A percentile compares a stretch with the other conserved stretches of the same genome.
These are phyloP conservation scores for Drosophila percnosoma DNA, from an alignment of 2,888 invertebrate species.

Conservation along the genomic window DNA sequence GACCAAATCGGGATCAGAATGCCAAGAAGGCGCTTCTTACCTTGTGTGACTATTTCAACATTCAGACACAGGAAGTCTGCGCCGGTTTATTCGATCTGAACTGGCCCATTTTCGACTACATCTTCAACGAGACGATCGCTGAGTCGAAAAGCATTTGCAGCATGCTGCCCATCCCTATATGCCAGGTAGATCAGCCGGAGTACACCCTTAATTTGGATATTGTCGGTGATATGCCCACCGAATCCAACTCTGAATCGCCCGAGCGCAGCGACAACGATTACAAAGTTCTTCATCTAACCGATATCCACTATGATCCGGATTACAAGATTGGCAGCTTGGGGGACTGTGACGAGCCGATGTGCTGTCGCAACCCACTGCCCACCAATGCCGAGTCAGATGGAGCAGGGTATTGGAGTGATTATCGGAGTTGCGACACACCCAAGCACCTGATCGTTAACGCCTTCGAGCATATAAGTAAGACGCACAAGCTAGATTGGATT, in stretches of 20 bases:
- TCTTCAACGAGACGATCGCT: slow-evolving; percentile 85
- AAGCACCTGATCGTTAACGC: slow-evolving; percentile 89
- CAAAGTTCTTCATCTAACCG: slow-evolving; percentile 81
- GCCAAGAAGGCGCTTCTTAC: slow-evolving; percentile 84
- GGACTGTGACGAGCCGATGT: slow-evolving; percentile 90
- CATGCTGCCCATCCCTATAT: slow-evolving; percentile 79
- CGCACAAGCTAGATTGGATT: slow-evolving; percentile 88
- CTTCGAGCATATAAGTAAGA: slow-evolving; percentile 87
- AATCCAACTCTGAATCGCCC: slow-evolving; percentile 72
- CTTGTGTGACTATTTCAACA: slow-evolving; percentile 86
- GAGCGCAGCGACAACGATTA: slow-evolving; percentile 63
- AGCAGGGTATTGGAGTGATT: slow-evolving; percentile 94
- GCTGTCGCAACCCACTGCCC: slow-evolving; percentile 86
- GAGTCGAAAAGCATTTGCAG: slow-evolving; percentile 85
- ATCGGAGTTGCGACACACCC: slow-evolving; percentile 91
- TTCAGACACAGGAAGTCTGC: slow-evolving; percentile 88
- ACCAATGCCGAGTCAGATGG: slow-evolving; percentile 50
- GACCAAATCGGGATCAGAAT: slow-evolving; percentile 65
- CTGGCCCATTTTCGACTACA: slow-evolving; percentile 88
- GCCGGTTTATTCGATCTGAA: slow-evolving; percentile 87
- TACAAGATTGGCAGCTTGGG: slow-evolving; percentile 89
- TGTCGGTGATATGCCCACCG: slow-evolving; percentile 54
- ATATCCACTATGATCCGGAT: slow-evolving; percentile 92
- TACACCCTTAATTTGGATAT: slow-evolving; percentile 76
- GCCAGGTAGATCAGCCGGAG: slow-evolving; percentile 66